Conservation (phyloP, 2,797 vertebrate species). For the Botia almorhae region DNA sequence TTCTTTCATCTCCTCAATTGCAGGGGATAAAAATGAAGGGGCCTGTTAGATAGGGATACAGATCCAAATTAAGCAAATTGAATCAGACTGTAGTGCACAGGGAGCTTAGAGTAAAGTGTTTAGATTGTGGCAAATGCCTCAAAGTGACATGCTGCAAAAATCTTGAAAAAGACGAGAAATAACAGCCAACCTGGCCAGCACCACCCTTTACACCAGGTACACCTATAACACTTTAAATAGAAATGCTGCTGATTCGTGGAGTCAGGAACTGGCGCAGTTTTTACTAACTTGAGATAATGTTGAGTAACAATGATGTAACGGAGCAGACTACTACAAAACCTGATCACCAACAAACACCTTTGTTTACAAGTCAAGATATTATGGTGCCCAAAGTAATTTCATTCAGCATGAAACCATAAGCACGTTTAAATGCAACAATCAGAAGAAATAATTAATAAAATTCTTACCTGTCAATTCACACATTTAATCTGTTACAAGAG, state of each 20-base stretch:
- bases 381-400: too few species aligned
- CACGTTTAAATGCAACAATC: too few species aligned
- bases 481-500: too few species aligned
- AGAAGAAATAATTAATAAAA: too few species aligned
- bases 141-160: background rate
- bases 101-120: background rate
- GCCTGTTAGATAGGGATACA: slow-evolving; percentile 32
- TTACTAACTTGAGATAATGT: too few species aligned
- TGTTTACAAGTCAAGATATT: background rate
- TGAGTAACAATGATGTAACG: too few species aligned
- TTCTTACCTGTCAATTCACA: too few species aligned
- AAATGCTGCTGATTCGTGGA: background rate
- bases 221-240: too few species aligned
- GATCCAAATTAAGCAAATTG: slow-evolving; percentile 42
- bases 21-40: slow-evolving; percentile 10
- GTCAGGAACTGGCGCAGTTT: too few species aligned
- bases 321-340: background rate
- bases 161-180: background rate
- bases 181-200: background rate
- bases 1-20: slow-evolving; percentile 47
- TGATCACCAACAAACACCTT: background rate
- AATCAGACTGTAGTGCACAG: slow-evolving; percentile 26
- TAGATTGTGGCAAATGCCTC: background rate
- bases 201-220: slow-evolving; percentile 24
- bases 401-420: too few species aligned